Percentiles rank a stretch among this genome's conserved stretches.
These are phyloP conservation scores for Dufourea novaeangliae DNA, from an alignment of 1,140 invertebrate genomes.

Conservation along the genomic window DNA sequence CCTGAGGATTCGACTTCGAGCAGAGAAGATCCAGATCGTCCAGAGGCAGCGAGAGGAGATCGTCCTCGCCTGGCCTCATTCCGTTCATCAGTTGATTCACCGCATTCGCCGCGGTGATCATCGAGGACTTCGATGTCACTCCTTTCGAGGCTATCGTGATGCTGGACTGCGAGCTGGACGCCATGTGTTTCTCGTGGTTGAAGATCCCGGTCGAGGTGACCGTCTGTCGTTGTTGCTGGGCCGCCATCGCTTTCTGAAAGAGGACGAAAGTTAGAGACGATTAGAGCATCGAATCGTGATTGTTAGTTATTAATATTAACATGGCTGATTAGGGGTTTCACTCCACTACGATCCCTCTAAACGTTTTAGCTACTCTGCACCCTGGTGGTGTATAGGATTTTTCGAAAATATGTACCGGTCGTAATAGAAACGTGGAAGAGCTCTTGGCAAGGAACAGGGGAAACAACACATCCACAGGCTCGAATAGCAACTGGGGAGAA, in stretches of 20 bases:
- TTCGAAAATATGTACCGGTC: no score
- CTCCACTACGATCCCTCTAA: no score
- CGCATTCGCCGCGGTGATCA: conserved; percentile 83
- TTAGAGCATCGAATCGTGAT: no score
- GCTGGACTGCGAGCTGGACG: conserved; percentile 88
- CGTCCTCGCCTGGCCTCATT: conserved; percentile 84
- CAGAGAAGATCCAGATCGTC: conserved; percentile 91
- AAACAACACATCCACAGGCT: background rate
- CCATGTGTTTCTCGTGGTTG: conserved; percentile 89
- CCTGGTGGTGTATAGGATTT: no score
- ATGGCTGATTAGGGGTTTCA: no score
- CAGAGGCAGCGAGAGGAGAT: conserved; percentile 85
- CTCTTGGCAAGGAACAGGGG: conserved; percentile 5
- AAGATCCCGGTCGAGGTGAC: conserved; percentile 89
- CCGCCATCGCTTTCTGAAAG: conserved; percentile 87
- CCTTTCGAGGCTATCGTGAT: conserved; percentile 89
- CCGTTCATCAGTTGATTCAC: conserved; percentile 87
- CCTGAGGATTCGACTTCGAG: conserved; percentile 87
- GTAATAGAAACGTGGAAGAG: background rate
- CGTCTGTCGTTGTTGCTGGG: conserved; percentile 91
- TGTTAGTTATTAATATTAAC: no score
- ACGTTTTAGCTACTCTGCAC: no score
- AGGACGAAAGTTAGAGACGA: background rate
- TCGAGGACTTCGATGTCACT: conserved; percentile 86
- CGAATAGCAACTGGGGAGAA: background rate